Evolutionary conservation across 2,113 vertebrate genomes (phyloP), one percentile per base, ranked within the genome.

Genomic region (Urocolius indicus): DNA sequence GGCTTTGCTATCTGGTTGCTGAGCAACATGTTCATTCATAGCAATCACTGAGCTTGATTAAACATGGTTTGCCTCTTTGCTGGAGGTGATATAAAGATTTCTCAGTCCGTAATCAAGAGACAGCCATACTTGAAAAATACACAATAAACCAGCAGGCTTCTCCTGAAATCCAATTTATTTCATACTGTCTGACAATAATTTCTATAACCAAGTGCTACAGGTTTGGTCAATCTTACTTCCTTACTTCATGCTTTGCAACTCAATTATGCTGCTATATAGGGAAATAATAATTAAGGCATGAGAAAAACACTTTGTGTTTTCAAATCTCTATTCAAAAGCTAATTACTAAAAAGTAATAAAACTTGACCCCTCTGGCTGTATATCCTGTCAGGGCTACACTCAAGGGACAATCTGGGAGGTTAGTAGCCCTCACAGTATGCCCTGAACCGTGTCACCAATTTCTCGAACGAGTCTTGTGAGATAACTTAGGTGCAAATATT

Each of bases 301-400:
- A 41, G 46, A 87, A 84, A 87, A 94, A 18, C 30, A 34, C n/a
- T 93, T 77, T 38, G 12, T 57, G 87, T 69, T 95, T 87, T 67
- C 78, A 93, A 89, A 80, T 49, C 18, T 87, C 49, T 79, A 41
- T 93, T 91, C 71, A 79, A 76, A 89, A 84, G 20, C 41, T 94
- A 89, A 89, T 94, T 89, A 79, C 49, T 78, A 84, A 89, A 82
- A 92, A 91, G 62, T 89, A 38, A 91, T 92, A 87, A n/a, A 75
- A 29, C 38, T 79, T 89, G 89, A 96, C 78, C 87, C 46, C 62
- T 75, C 58, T 85, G 58, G 52, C 63, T 92, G 21, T 66, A 23
- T 84, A 85, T 58, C 26, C 66, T 68, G 38, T 16, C 36, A 84
- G 61, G 61, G 34, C 63, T 87, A 30, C 30, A n/a, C 69, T 24